phyloP scores from a whole-genome alignment of 2,888 invertebrate species.

The Zelleria hepariella region DNA sequence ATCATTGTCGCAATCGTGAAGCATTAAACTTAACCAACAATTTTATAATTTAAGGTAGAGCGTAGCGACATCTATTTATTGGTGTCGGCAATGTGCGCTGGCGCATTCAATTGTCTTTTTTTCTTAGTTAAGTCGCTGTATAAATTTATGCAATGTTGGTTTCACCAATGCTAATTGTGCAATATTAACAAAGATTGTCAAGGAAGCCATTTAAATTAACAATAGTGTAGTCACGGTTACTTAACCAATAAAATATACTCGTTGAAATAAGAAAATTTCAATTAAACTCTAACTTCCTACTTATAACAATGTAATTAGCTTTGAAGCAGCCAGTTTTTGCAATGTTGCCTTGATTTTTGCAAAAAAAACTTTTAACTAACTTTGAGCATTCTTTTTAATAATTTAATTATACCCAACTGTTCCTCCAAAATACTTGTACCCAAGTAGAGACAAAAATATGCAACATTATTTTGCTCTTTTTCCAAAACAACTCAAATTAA shows the following conservation, averaged over 20 bases:
- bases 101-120: constrained; percentile 39
- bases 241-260: constrained; percentile 28
- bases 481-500: too few species aligned
- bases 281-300: background rate
- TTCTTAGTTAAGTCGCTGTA: background rate
- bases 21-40: constrained; percentile 19
- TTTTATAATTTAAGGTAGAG: too few species aligned
- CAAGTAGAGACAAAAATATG: too few species aligned
- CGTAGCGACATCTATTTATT: constrained; percentile 39
- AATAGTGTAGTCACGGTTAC: constrained; percentile 54
- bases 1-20: background rate
- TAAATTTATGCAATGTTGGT: background rate
- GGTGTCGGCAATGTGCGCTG: constrained; percentile 31
- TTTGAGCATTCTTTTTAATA: too few species aligned
- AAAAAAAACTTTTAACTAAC: too few species aligned
- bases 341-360: background rate
- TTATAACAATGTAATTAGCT: background rate
- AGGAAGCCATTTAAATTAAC: constrained; percentile 52
- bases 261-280: background rate
- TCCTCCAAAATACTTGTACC: too few species aligned
- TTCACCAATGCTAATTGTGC: background rate
- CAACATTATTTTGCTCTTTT: too few species aligned
- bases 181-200: constrained; percentile 26
- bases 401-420: too few species aligned
- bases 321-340: background rate